Evolutionary conservation across 2,888 invertebrate species (phyloP).

Genomic region (Timema cristinae): DNA sequence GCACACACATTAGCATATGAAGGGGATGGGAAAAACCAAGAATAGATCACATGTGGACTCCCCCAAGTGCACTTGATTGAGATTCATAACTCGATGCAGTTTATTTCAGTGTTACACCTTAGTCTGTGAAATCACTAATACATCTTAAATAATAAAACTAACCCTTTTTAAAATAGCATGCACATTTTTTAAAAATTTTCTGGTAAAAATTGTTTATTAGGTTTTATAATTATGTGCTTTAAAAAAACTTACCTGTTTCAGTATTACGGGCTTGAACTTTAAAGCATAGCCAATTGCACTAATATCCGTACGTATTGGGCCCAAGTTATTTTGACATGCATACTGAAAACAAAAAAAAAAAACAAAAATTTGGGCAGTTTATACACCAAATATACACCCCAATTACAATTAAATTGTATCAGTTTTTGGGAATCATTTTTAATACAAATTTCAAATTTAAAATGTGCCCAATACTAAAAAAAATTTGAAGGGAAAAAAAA

Average conservation of each 20-base stretch:
- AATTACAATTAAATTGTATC: slow-evolving; percentile 15
- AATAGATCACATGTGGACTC: too few relatives aligned
- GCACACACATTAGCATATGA: too few relatives aligned
- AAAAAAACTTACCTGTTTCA: slow-evolving; percentile 53
- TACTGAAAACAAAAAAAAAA: slow-evolving; percentile 57
- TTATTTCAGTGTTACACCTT: too few relatives aligned
- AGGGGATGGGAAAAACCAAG: too few relatives aligned
- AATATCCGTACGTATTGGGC: slow-evolving; percentile 70
- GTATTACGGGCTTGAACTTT: slow-evolving; percentile 84
- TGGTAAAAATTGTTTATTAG: not conserved
- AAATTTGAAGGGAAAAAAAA: slow-evolving; percentile 13
- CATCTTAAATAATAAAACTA: too few relatives aligned
- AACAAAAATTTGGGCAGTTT: slow-evolving; percentile 28
- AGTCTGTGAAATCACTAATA: too few relatives aligned
- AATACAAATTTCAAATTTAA: not conserved
- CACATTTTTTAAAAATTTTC: too few relatives aligned
- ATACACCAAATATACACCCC: slow-evolving; percentile 25
- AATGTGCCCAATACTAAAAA: not conserved
- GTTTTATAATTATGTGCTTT: not conserved
- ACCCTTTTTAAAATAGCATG: too few relatives aligned
- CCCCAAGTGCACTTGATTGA: too few relatives aligned
- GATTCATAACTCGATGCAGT: too few relatives aligned
- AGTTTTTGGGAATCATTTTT: not conserved
- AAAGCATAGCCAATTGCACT: slow-evolving; percentile 69
- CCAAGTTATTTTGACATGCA: slow-evolving; percentile 77